Evolutionary conservation across 2,888 invertebrate genomes (phyloP).

Genomic region (Bibio marci): DNA sequence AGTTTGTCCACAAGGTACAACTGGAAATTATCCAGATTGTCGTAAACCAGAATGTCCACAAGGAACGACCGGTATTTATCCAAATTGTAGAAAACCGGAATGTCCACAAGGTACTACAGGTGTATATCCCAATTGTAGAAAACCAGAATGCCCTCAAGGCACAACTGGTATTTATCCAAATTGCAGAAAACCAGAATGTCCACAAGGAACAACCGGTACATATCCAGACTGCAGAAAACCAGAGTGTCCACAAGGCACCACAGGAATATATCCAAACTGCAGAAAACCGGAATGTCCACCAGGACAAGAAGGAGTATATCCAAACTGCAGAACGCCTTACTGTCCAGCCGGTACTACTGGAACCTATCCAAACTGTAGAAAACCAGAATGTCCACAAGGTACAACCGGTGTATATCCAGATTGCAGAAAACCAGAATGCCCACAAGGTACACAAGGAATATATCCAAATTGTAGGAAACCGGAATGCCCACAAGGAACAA

Average conservation of each 20-base stretch:
- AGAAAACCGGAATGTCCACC: not conserved
- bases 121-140: conserved; percentile 1
- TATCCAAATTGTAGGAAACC: too few relatives aligned
- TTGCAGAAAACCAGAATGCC: too few relatives aligned
- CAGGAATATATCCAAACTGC: too few relatives aligned
- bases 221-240: conserved; percentile 1
- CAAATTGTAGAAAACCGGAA: conserved; percentile 1
- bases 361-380: not conserved
- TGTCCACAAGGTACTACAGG: conserved; percentile 1
- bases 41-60: too few relatives aligned
- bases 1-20: too few relatives aligned
- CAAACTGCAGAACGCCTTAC: not conserved
- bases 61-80: too few relatives aligned
- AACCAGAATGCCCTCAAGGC: not conserved
- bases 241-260: too few relatives aligned
- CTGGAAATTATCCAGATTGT: too few relatives aligned
- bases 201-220: not conserved
- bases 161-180: not conserved
- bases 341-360: not conserved
- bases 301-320: not conserved
- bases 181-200: not conserved
- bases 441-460: too few relatives aligned
- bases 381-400: not conserved
- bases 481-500: too few relatives aligned
- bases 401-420: not conserved